These are phyloP conservation scores for Heliothis subflexa DNA, from an alignment of 1,140 invertebrate genomes.

Conservation along the genomic window DNA sequence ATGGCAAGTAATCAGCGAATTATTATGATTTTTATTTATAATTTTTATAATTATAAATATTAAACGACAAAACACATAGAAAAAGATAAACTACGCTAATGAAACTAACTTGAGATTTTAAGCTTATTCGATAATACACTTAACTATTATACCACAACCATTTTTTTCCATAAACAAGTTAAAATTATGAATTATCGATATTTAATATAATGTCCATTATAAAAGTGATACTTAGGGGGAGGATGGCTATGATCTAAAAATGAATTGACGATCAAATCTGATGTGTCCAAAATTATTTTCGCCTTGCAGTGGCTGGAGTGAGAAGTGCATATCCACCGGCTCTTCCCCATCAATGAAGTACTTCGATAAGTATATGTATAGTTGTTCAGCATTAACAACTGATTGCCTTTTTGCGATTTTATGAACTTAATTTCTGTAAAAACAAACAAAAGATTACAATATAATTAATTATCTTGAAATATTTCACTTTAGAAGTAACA, in stretches of 20 bases:
- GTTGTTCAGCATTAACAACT: neutral
- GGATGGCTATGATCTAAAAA: neutral
- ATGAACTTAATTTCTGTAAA: neutral
- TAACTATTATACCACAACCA: too few relatives aligned
- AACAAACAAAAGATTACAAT: neutral
- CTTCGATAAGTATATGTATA: neutral
- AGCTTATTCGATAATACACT: neutral
- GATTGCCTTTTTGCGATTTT: conserved; percentile 10
- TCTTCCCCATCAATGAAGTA: neutral
- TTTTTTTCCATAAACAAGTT: too few relatives aligned
- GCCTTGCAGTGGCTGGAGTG: neutral
- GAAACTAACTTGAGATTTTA: neutral
- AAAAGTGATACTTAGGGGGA: neutral
- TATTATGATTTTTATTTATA: too few relatives aligned
- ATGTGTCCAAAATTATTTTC: neutral
- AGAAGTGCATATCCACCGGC: neutral
- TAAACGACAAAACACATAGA: neutral
- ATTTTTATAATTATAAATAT: neutral
- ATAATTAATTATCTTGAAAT: too few relatives aligned
- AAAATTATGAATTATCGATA: neutral
- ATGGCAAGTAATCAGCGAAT: too few relatives aligned
- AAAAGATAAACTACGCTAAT: neutral
- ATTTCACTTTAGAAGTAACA: too few relatives aligned
- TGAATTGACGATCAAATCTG: neutral
- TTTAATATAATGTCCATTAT: neutral